These are phyloP conservation scores for Myotis yumanensis DNA, from an alignment of 2,113 vertebrate species.

Conservation along the genomic window DNA sequence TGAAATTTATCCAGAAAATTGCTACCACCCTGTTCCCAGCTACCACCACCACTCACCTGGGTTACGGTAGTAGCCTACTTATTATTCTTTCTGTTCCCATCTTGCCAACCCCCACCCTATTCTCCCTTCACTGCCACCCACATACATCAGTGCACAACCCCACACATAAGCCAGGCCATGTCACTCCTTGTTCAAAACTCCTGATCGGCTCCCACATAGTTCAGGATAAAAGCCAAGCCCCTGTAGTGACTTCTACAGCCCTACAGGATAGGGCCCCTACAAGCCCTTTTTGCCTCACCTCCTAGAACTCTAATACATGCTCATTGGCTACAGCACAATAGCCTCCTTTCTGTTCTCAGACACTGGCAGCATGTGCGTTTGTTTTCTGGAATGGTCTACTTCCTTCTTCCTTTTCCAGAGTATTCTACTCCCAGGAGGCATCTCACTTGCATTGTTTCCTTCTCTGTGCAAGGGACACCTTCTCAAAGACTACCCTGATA, in stretches of 20 bases:
- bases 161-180: background rate
- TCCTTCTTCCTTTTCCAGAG: background rate
- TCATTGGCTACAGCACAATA: background rate
- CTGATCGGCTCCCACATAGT: background rate
- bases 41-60: background rate
- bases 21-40: background rate
- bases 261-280: too few species aligned
- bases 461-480: background rate
- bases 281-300: background rate
- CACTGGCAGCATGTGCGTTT: background rate
- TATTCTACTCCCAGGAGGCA: background rate
- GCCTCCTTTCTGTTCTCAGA: background rate
- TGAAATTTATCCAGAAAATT: background rate
- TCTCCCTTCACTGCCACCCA: too few species aligned
- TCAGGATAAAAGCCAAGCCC: conserved; percentile 7
- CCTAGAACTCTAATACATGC: background rate
- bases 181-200: background rate
- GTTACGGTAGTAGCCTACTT: background rate
- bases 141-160: background rate
- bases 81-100: background rate
- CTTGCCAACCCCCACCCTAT: background rate
- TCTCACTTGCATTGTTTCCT: background rate
- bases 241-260: background rate
- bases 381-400: background rate
- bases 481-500: background rate